Percentiles rank a stretch among this genome's conserved stretches.
phyloP scores from a whole-genome alignment of 2,888 invertebrate species.

The Pseudococcus viburni region DNA sequence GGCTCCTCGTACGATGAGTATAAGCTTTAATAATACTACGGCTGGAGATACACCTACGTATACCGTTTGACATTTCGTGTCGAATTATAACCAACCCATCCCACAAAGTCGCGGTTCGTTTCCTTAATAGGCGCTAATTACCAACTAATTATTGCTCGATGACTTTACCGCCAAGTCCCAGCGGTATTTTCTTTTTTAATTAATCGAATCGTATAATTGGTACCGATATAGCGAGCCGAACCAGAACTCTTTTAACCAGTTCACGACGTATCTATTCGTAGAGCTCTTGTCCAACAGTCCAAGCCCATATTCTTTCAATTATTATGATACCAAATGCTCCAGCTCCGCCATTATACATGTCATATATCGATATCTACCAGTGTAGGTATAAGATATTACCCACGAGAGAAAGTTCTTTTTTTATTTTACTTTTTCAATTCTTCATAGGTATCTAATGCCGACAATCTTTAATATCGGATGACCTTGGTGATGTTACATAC shows the following conservation, averaged over 20 bases:
- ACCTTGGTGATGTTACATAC: constrained; percentile 25
- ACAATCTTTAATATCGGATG: constrained; percentile 7
- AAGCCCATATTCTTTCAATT: constrained; percentile 8
- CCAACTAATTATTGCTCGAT: constrained; percentile 38
- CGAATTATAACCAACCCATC: background rate
- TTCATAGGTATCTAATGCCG: constrained; percentile 15
- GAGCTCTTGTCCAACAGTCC: background rate
- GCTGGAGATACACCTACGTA: background rate
- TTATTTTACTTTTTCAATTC: background rate
- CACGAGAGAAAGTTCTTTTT: constrained; percentile 11
- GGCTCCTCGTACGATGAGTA: background rate
- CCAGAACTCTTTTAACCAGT: constrained; percentile 9
- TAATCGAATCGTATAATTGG: constrained; percentile 8
- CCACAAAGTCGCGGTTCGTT: constrained; percentile 12
- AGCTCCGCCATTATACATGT: background rate
- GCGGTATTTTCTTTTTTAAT: constrained; percentile 17
- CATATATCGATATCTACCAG: background rate
- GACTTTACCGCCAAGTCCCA: background rate
- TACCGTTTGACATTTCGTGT: background rate
- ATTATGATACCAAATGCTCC: constrained; percentile 5
- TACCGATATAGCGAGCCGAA: background rate
- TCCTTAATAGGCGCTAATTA: constrained; percentile 51
- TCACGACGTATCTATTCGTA: background rate
- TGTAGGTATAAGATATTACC: background rate
- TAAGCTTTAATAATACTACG: no score